These are phyloP conservation scores for Zele albiditarsus DNA, from an alignment of 2,888 invertebrate genomes.

Conservation along the genomic window DNA sequence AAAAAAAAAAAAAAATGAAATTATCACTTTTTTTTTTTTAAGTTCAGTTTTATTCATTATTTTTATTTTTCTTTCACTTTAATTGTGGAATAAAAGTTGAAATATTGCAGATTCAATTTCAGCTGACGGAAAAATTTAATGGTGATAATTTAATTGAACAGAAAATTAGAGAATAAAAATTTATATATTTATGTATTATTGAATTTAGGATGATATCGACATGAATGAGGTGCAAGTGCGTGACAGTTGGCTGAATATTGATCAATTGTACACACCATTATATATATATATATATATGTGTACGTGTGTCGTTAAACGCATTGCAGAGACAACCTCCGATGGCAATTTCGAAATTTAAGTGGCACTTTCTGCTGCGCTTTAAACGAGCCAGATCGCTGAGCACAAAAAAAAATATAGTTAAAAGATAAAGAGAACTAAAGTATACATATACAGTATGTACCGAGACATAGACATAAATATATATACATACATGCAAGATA, in stretches of 20 bases:
- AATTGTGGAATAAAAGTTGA: background rate
- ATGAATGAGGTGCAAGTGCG: background rate
- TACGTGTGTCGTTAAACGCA: background rate
- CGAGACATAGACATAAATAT: background rate
- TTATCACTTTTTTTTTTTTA: background rate
- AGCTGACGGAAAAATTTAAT: background rate
- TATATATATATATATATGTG: background rate
- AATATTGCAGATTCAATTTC: background rate
- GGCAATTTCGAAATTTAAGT: slow-evolving; percentile 18
- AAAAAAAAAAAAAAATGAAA: background rate
- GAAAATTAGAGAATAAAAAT: background rate
- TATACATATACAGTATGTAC: background rate
- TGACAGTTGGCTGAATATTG: background rate
- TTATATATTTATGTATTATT: too few relatives aligned
- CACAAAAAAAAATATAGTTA: background rate
- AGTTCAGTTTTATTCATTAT: background rate
- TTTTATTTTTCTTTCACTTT: background rate
- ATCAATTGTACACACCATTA: background rate
- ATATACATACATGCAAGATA: background rate
- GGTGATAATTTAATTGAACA: background rate
- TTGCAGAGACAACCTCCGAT: background rate
- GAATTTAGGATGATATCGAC: background rate
- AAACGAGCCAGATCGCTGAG: slow-evolving; percentile 18
- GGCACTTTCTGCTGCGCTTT: slow-evolving; percentile 13
- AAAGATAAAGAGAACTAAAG: background rate